Conservation (phyloP, 2,797 vertebrate genomes). For the Trichosurus vulpecula region DNA sequence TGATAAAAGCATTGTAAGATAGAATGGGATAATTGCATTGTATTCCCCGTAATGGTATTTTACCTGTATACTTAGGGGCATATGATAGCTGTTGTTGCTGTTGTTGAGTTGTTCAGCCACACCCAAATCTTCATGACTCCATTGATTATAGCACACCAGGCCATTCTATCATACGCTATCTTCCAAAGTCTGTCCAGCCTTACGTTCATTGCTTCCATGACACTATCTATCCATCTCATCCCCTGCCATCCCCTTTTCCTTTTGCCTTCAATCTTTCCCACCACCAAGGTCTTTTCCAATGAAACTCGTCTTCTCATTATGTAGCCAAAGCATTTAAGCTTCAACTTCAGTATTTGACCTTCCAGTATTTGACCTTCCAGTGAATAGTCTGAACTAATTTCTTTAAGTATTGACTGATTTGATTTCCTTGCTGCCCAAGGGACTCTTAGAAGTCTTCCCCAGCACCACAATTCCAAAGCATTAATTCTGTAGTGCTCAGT, state of each 20-base stretch:
- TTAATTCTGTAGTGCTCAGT: background rate
- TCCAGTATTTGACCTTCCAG: too few relatives aligned
- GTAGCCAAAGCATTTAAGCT: background rate
- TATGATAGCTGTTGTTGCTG: background rate
- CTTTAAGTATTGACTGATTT: background rate
- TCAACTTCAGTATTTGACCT: background rate
- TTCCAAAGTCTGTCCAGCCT: too few relatives aligned
- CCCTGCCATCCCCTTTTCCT: background rate
- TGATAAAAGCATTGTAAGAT: background rate
- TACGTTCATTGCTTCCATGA: too few relatives aligned
- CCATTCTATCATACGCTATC: too few relatives aligned
- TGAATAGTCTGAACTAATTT: background rate
- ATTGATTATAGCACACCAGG: too few relatives aligned
- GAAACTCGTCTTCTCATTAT: background rate
- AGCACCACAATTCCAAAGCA: background rate
- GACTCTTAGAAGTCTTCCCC: background rate
- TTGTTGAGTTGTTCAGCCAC: background rate
- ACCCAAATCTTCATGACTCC: too few relatives aligned
- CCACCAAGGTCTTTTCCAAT: background rate
- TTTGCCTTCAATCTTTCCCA: background rate
- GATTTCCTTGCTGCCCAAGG: background rate
- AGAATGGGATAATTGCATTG: background rate
- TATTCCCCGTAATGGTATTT: background rate
- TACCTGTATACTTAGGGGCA: background rate
- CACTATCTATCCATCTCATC: background rate